Evolutionary conservation across 2,888 invertebrate genomes (phyloP), one percentile per base, ranked within the genome.

Genomic region (Chalcis sispes): DNA sequence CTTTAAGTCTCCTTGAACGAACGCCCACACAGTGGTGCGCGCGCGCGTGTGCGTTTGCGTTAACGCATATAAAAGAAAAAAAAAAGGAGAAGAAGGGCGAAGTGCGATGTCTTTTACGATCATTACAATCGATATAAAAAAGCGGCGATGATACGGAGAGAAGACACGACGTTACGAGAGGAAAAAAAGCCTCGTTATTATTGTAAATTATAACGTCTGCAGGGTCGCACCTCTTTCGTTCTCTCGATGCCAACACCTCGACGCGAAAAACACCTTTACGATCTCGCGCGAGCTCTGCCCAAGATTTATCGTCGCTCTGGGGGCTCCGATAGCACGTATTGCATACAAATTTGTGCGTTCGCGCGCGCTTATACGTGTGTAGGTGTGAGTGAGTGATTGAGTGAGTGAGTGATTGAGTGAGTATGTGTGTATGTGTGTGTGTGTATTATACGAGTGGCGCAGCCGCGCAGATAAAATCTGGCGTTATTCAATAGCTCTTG

Each of bases 401-500:
- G n/a, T n/a, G n/a, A n/a, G n/a, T n/a, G n/a, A n/a, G n/a, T n/a
- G n/a, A n/a, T n/a, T n/a, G n/a, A n/a, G n/a, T n/a, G n/a, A n/a
- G n/a, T n/a, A n/a, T n/a, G 62, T 66, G 23, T n/a, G n/a, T n/a
- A n/a, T n/a, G n/a, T n/a, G n/a, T n/a, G n/a, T n/a, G n/a, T n/a
- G n/a, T n/a, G n/a, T n/a, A n/a, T n/a, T n/a, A n/a, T n/a, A n/a
- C n/a, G n/a, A n/a, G n/a, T n/a, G 2, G 66, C 56, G 27, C 27
- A 13, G 20, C 29, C 52, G 40, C 27, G 10, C 36, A 65, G 75
- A 75, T 75, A 75, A 75, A 58, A 75, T 75, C 75, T 59, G 32
- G 59, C 70, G 75, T 75, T 75, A 70, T 75, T 75, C 75, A 75
- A 75, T 75, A 70, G 70, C 75, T 75, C 75, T 59, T 70, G 29